phyloP scores from a whole-genome alignment of 2,797 vertebrate genomes.

The Huso huso region DNA sequence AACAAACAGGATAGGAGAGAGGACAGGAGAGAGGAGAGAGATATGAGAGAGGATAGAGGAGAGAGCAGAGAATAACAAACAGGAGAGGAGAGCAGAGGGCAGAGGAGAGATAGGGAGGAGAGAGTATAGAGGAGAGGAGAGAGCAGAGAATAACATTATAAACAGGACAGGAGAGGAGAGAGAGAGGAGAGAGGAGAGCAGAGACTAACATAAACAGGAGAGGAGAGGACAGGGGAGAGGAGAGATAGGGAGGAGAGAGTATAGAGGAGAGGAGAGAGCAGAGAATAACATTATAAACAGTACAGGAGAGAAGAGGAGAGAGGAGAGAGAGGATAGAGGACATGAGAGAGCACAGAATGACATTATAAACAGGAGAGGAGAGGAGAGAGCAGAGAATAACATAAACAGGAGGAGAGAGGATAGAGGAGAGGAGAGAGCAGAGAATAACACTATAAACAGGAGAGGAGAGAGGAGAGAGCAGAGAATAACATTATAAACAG shows the following conservation, averaged over 20 bases:
- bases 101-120: slow-evolving; percentile 6
- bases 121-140: not conserved
- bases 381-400: no score
- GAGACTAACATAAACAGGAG: no score
- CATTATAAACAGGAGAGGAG: no score
- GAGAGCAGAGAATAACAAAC: not conserved
- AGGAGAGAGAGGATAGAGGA: not conserved
- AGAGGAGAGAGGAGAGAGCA: accelerated
- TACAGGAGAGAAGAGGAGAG: not conserved
- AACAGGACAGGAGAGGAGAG: no score
- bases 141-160: not conserved
- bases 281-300: no score
- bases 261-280: no score
- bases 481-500: no score
- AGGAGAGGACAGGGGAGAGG: no score
- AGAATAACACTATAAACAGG: not conserved
- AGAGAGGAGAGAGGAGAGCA: no score
- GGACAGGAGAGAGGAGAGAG: not conserved
- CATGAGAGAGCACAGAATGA: no score
- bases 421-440: not conserved
- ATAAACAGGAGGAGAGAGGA: no score
- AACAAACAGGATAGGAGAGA: not conserved
- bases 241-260: no score
- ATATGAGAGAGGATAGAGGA: not conserved
- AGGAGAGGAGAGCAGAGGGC: slow-evolving; percentile 6